Evolutionary conservation across 2,797 vertebrate genomes (phyloP), one percentile per base, ranked within the genome.

Genomic region (Atherinosoma microstoma): DNA sequence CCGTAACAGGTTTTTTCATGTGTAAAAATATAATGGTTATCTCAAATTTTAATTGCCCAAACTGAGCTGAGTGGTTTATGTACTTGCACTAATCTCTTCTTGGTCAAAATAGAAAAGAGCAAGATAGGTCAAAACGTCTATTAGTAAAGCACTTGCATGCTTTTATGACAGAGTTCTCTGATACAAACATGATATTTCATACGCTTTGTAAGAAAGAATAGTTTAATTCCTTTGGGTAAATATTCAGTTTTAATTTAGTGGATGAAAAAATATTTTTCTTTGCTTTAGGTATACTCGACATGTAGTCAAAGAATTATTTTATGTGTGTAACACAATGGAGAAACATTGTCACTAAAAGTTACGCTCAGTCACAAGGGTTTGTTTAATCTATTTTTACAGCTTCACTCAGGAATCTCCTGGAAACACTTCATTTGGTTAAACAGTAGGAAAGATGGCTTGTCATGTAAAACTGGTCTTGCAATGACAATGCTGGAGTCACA

Each of bases 401-500:
- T 67, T 75, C 32, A 63, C 49, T 49, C 18, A 78, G 58, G 49
- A 56, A 30, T 58, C 22, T 51, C 67, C 59, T 63, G n/a, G 53
- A 53, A 83, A 73, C 64, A 65, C 40, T 62, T 49, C 42, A 38
- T 49, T 78, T 67, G 56, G 53, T 66, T 84, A 57, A 77, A 85
- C 12, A 47, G 58, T 54, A 20, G 13, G 32, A 64, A 69, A 78
- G 2, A 45, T 20, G 51, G 62, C 11, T 61, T 83, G 73, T 66
- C 47, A 85, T 83, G 77, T 72, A 73, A 82, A 83, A 75, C 16
- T 61, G 54, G 45, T 54, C 42, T 87, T 76, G 64, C 16, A 78
- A 75, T 70, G 72, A 89, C 81, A 86, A 88, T 80, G 75, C 73
- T 29, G 54, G 60, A 88, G 85, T 42, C 80, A 67, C 29, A 12